Conservation (phyloP, 2,113 vertebrate species). For the Tetrao urogallus region DNA sequence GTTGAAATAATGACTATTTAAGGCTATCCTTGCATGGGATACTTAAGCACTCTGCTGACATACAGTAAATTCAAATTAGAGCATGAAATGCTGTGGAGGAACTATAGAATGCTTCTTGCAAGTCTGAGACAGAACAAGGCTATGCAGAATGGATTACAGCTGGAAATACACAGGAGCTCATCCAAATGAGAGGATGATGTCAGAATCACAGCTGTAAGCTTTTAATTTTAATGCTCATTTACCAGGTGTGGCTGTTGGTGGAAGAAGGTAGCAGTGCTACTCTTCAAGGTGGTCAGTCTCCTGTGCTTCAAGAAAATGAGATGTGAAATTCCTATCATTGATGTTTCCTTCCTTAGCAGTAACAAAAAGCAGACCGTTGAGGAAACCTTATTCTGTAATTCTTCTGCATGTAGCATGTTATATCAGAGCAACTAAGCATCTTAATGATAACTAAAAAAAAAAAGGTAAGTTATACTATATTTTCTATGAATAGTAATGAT, state of each 20-base stretch:
- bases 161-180: neutral
- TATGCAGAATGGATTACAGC: accelerated
- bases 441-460: neutral
- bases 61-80: neutral
- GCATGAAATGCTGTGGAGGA: neutral
- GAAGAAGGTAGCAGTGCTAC: neutral
- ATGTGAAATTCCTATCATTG: neutral
- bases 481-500: neutral
- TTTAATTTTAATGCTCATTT: accelerated
- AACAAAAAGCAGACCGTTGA: neutral
- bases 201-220: neutral
- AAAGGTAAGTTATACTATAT: neutral
- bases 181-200: accelerated
- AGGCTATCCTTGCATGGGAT: neutral
- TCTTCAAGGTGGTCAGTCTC: neutral
- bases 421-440: neutral
- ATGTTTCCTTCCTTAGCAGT: neutral
- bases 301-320: neutral
- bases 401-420: neutral
- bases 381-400: neutral
- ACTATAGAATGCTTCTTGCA: neutral
- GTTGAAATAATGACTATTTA: neutral
- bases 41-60: neutral
- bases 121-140: neutral
- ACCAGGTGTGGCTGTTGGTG: neutral